Evolutionary conservation across 2,888 invertebrate genomes (phyloP).

Genomic region (Lasioglossum calceatum): DNA sequence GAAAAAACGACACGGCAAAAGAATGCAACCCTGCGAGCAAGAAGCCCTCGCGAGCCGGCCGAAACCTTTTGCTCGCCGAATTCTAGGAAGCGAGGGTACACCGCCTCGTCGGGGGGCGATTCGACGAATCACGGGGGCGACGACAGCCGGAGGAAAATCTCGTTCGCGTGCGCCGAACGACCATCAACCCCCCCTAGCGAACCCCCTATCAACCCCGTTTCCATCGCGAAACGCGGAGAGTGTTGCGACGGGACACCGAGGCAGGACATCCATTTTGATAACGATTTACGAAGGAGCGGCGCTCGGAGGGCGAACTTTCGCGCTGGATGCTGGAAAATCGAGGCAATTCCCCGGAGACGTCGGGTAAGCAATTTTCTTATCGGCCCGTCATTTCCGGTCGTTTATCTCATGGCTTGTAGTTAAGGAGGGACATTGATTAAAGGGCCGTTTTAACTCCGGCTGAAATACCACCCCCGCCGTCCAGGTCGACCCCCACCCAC

Average conservation of each 20-base stretch:
- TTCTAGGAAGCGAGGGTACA: not conserved
- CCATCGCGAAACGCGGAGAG: conserved; percentile 11
- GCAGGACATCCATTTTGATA: conserved; percentile 72
- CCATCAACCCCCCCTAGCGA: not conserved
- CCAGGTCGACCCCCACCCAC: conserved; percentile 15
- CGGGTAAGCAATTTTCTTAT: conserved; percentile 82
- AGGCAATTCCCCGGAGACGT: conserved; percentile 75
- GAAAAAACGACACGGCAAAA: conserved; percentile 1
- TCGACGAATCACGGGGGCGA: not conserved
- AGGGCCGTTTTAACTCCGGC: conserved; percentile 79
- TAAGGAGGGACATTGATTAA: conserved; percentile 81
- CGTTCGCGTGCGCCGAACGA: conserved; percentile 13
- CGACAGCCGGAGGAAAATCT: conserved; percentile 1
- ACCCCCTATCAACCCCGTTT: not conserved
- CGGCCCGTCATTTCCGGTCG: conserved; percentile 82
- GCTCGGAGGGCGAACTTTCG: conserved; percentile 44
- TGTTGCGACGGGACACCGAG: conserved; percentile 39
- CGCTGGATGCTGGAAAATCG: conserved; percentile 69
- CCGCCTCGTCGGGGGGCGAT: not conserved
- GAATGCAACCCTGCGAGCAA: not conserved
- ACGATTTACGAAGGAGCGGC: conserved; percentile 60
- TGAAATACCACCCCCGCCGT: conserved; percentile 70
- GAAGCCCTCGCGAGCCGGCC: not conserved
- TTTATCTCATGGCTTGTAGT: conserved; percentile 82
- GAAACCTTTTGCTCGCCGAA: not conserved